Evolutionary conservation across 2,888 invertebrate species (phyloP).

Genomic region (Ferdinandea cuprea): DNA sequence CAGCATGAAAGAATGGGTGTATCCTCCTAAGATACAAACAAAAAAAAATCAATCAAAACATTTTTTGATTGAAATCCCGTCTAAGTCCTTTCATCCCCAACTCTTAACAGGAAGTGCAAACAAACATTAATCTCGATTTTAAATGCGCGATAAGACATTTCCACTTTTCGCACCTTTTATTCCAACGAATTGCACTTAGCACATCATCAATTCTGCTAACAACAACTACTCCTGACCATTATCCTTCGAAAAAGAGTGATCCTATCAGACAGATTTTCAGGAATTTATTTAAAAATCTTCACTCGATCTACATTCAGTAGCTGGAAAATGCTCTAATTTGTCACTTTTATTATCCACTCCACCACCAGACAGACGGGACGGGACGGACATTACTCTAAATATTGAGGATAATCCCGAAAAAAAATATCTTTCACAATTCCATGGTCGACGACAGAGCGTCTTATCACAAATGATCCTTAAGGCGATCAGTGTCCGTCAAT

Average conservation of each 20-base stretch:
- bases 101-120: conserved; percentile 41
- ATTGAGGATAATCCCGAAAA: conserved; percentile 63
- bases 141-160: conserved; percentile 49
- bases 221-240: conserved; percentile 47
- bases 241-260: conserved; percentile 31
- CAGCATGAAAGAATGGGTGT: no score
- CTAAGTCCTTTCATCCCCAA: not conserved
- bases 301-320: conserved; percentile 56
- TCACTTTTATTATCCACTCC: conserved; percentile 49
- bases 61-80: no score
- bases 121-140: conserved; percentile 20
- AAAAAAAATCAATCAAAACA: no score
- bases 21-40: no score
- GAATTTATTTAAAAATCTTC: conserved; percentile 60
- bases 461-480: conserved; percentile 49
- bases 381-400: conserved; percentile 56
- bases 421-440: conserved; percentile 9
- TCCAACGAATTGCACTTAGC: conserved; percentile 55
- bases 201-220: conserved; percentile 48
- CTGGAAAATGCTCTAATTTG: conserved; percentile 33
- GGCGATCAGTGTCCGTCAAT: conserved; percentile 44
- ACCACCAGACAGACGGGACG: conserved; percentile 39
- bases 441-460: conserved; percentile 5
- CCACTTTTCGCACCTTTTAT: conserved; percentile 53
- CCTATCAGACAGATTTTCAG: conserved; percentile 45